Conservation (phyloP, 2,888 invertebrate genomes). For the Anagyrus pseudococci region DNA sequence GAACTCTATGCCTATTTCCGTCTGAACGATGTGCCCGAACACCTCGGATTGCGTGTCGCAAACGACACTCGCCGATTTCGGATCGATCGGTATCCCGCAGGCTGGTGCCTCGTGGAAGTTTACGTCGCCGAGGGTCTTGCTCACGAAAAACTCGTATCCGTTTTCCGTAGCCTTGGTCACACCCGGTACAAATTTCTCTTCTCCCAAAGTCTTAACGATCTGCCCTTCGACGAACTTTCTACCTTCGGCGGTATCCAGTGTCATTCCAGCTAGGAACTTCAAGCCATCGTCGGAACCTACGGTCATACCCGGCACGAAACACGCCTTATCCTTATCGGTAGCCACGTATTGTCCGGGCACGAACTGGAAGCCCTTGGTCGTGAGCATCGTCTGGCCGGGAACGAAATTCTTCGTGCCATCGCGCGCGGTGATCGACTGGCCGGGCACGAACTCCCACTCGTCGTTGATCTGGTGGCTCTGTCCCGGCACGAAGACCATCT, state of each 20-base stretch:
- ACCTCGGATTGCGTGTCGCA: conserved; percentile 61
- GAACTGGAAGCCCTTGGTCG: conserved; percentile 70
- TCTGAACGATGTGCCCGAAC: conserved; percentile 74
- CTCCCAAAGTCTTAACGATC: conserved; percentile 67
- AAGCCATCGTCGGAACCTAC: conserved; percentile 61
- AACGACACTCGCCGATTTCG: conserved; percentile 64
- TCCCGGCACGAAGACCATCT: conserved; percentile 69
- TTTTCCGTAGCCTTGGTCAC: conserved; percentile 62
- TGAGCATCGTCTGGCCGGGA: conserved; percentile 71
- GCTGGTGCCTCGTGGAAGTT: conserved; percentile 66
- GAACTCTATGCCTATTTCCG: conserved; percentile 71
- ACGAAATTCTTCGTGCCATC: conserved; percentile 67
- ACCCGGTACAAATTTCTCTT: conserved; percentile 72
- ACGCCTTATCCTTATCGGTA: conserved; percentile 64
- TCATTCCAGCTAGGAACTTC: conserved; percentile 70
- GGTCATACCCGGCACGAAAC: conserved; percentile 70
- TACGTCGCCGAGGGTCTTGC: conserved; percentile 67
- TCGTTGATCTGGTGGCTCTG: conserved; percentile 66
- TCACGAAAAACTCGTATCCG: conserved; percentile 68
- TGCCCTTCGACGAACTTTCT: conserved; percentile 73
- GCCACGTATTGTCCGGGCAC: conserved; percentile 67
- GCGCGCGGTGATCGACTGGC: conserved; percentile 68
- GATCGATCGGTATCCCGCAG: conserved; percentile 67
- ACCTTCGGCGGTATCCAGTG: conserved; percentile 70
- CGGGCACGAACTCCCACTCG: conserved; percentile 71